phyloP scores from a whole-genome alignment of 2,113 vertebrate genomes.

The Vimba vimba region DNA sequence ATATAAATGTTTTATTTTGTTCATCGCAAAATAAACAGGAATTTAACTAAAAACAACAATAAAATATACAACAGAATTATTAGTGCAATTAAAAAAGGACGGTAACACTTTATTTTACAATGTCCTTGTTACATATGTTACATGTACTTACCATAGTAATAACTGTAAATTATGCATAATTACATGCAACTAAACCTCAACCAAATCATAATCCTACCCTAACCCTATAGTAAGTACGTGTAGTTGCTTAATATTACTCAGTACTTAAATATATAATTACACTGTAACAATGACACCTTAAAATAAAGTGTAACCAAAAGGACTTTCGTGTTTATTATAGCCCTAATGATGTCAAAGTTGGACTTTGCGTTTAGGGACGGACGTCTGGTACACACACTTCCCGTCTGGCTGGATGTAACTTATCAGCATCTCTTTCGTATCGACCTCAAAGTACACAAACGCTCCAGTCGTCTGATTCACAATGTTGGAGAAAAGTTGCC shows the following conservation, averaged over 20 bases:
- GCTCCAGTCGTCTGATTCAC: constrained; percentile 67
- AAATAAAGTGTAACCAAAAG: no score
- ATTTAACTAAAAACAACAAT: neutral
- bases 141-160: no score
- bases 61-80: neutral
- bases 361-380: constrained; percentile 56
- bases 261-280: no score
- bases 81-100: neutral
- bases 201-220: no score
- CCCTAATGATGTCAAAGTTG: neutral
- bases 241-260: no score
- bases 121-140: no score
- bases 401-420: constrained; percentile 67
- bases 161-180: no score
- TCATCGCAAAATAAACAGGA: neutral
- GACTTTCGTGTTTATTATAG: neutral
- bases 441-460: constrained; percentile 67
- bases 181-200: no score
- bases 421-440: constrained; percentile 59
- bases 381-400: constrained; percentile 68
- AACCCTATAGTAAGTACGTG: no score
- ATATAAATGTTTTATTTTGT: neutral
- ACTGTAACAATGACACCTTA: no score
- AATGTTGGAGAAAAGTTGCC: constrained; percentile 73
- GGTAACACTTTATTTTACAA: no score